A percentile compares a stretch with the other conserved stretches of the same genome.
phyloP scores from a whole-genome alignment of 2,113 vertebrate genomes.

The Struthidea cinerea region DNA sequence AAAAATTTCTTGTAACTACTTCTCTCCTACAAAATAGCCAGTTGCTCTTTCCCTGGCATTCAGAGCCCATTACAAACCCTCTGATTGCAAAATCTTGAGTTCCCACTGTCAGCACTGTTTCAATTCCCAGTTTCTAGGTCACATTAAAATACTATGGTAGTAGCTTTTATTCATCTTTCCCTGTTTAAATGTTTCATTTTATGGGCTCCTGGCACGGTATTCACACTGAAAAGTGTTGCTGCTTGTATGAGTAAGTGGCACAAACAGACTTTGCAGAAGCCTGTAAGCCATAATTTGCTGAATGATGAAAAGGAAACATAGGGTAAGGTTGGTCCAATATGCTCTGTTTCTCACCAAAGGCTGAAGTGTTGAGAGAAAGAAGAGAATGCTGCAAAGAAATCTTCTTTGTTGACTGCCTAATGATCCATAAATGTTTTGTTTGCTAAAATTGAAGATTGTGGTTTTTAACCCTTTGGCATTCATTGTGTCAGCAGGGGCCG shows the following conservation, averaged over 20 bases:
- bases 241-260: not conserved
- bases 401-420: not conserved
- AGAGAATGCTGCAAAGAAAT: not conserved
- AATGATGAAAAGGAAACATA: not conserved
- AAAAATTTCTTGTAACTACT: not conserved
- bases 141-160: conserved; percentile 3
- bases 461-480: not conserved
- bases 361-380: not conserved
- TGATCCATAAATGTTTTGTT: not conserved
- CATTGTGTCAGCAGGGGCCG: not conserved
- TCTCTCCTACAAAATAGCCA: not conserved
- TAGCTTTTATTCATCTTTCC: not conserved
- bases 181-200: not conserved
- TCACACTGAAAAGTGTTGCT: not conserved
- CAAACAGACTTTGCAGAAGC: conserved; percentile 10
- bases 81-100: not conserved
- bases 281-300: not conserved
- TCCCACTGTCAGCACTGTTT: not conserved
- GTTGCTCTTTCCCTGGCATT: not conserved
- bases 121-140: conserved; percentile 46
- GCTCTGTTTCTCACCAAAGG: not conserved
- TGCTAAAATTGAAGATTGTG: not conserved
- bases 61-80: not conserved
- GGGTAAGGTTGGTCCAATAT: not conserved
- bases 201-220: not conserved